These are phyloP conservation scores for Encarsia formosa DNA, from an alignment of 2,888 invertebrate species.

Conservation along the genomic window DNA sequence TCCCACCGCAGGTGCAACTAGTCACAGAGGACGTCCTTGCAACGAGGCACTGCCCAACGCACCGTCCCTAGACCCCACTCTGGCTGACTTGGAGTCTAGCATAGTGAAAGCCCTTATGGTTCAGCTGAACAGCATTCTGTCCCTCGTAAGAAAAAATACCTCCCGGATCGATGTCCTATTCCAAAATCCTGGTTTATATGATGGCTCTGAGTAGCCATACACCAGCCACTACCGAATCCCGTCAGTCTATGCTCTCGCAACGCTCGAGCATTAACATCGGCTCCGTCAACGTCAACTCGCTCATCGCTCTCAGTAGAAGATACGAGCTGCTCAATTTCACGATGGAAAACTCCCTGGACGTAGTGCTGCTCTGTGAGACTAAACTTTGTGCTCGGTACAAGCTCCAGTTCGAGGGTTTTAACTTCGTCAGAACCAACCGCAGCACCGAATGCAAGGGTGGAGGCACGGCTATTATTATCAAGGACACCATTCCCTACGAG, in stretches of 20 bases:
- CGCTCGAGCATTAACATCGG: no score
- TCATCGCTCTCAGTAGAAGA: neutral
- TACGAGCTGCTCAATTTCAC: neutral
- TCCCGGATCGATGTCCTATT: neutral
- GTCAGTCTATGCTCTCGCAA: no score
- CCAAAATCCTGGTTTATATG: neutral
- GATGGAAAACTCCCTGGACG: conserved; percentile 8
- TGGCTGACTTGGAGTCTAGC: neutral
- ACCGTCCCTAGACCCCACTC: neutral
- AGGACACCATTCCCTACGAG: neutral
- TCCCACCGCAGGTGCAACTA: neutral
- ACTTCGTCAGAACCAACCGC: conserved; percentile 11
- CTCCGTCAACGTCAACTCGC: neutral
- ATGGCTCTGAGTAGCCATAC: neutral
- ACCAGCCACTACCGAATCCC: no score
- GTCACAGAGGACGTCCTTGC: neutral
- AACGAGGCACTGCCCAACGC: neutral
- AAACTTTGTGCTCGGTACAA: conserved; percentile 10
- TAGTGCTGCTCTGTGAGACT: conserved; percentile 18
- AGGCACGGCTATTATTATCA: conserved; percentile 16
- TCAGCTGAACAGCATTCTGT: neutral
- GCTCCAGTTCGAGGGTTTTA: neutral
- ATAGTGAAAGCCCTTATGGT: neutral
- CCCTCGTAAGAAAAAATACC: neutral
- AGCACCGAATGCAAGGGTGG: neutral